A percentile compares a stretch with the other conserved stretches of the same genome.
phyloP scores from a whole-genome alignment of 2,888 invertebrate species.

The Nesidiocoris tenuis region DNA sequence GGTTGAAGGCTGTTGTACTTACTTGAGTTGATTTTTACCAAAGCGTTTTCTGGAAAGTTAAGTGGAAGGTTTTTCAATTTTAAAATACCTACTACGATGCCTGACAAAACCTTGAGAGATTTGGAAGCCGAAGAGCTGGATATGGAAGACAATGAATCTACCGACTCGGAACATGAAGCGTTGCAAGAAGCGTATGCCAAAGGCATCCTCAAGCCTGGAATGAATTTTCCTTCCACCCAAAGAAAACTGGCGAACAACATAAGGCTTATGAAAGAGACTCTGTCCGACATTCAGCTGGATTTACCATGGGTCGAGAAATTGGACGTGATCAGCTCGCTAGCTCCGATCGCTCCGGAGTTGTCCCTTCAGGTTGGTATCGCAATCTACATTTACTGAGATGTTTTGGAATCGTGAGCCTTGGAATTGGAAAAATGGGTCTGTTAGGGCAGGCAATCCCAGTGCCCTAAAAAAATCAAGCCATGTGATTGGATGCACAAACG shows the following conservation, averaged over 20 bases:
- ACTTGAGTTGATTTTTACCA: no score
- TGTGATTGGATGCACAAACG: no score
- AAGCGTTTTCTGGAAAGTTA: no score
- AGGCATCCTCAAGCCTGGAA: conserved; percentile 81
- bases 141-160: conserved; percentile 53
- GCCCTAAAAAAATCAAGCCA: no score
- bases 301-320: conserved; percentile 84
- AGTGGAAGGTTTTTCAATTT: neutral
- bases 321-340: conserved; percentile 73
- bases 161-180: conserved; percentile 64
- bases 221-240: conserved; percentile 68
- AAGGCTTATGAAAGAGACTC: conserved; percentile 63
- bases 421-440: no score
- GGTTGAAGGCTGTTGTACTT: no score
- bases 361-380: conserved; percentile 58
- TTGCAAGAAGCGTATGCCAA: conserved; percentile 85
- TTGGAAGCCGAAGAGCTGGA: conserved; percentile 44
- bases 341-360: conserved; percentile 81
- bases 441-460: no score
- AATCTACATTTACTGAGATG: no score
- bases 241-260: conserved; percentile 68
- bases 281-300: conserved; percentile 68
- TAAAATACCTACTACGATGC: neutral
- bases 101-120: conserved; percentile 34
- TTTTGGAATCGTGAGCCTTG: no score